phyloP scores from a whole-genome alignment of 1,140 invertebrate genomes.

The Dolichoris vasculosae region DNA sequence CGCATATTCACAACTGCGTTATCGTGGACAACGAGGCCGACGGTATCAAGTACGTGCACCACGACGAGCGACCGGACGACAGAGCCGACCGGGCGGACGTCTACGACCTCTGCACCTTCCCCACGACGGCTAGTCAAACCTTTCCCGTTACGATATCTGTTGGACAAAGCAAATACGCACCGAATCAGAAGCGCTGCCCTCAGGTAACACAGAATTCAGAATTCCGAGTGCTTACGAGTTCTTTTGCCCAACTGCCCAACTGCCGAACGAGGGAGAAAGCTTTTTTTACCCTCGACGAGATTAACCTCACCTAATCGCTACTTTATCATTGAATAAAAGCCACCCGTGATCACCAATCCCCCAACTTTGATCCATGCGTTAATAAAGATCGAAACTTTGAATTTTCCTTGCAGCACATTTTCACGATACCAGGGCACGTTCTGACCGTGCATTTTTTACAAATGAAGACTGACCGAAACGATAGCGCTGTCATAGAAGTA shows the following conservation, averaged over 20 bases:
- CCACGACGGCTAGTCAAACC: slow-evolving; percentile 86
- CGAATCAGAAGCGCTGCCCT: slow-evolving; percentile 80
- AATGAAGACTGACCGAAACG: slow-evolving; percentile 83
- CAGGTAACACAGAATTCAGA: slow-evolving; percentile 74
- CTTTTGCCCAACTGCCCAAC: no score
- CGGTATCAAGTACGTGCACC: slow-evolving; percentile 88
- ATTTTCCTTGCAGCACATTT: slow-evolving; percentile 77
- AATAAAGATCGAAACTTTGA: neutral
- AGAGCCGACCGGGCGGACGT: slow-evolving; percentile 82
- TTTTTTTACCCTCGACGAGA: no score
- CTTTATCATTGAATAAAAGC: no score
- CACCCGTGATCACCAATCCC: no score
- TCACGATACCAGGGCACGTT: slow-evolving; percentile 83
- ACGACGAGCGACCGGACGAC: slow-evolving; percentile 84
- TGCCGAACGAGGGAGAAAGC: no score
- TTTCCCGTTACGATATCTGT: slow-evolving; percentile 86
- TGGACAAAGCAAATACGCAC: slow-evolving; percentile 83
- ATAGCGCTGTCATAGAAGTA: slow-evolving; percentile 83
- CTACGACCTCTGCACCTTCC: slow-evolving; percentile 88
- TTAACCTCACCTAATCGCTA: no score
- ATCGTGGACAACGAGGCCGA: slow-evolving; percentile 89
- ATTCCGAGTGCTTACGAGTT: no score
- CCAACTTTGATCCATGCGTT: neutral
- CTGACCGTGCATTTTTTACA: slow-evolving; percentile 89
- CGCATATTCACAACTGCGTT: slow-evolving; percentile 82